Base-by-base conservation (phyloP, 1,140 invertebrate species). In the Hylaeus volcanicus region DNA sequence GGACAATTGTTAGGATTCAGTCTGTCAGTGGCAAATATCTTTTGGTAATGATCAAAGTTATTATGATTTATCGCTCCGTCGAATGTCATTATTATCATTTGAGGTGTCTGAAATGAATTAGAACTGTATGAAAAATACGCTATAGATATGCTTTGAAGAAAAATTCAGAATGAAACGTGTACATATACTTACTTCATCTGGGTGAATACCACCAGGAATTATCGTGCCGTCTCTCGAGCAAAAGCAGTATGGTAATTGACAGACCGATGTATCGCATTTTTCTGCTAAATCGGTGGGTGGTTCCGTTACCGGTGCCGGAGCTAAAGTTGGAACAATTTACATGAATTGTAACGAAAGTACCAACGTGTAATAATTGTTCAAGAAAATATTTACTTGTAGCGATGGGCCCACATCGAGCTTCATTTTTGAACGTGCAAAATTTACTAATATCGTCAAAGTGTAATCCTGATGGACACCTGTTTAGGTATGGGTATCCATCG, bases 31-130 rank as follows among this genome's bases (percentile, higher is more conserved):
- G 95, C 95, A 89, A 98, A 97, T 63, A 98, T 96, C 93, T 96
- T 96, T 90, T 96, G 96, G 93, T 98, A 98, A 86, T 97, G 96
- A 86, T 98, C 96, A 91, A 96, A 98, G 91, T 98, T 99, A 89
- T 98, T 98, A 88, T 97, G 95, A 92, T 99, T 99, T 69, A 99
- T 95, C 9, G 97, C 97, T 55, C 98, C 98, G 91, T 98, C 98
- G 91, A 99, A 98, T 43, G 98, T 98, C 77, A 99, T 92, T 83
- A 98, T 93, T 79, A 99, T 97, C 94, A 99, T 98, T 95, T 99
- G 98, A 2, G 98, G 98, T 4, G 96, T 97, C 96, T 98, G 92
- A 0, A 95, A 94, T 89, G n/a, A 12, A 80, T 51, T 12, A 64
- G 43, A 26, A 48, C 14, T 41, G 12, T 56, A 55, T 68, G 12